Evolutionary conservation across 2,888 invertebrate genomes (phyloP), one percentile per base, ranked within the genome.

Genomic region (Busseola fusca): DNA sequence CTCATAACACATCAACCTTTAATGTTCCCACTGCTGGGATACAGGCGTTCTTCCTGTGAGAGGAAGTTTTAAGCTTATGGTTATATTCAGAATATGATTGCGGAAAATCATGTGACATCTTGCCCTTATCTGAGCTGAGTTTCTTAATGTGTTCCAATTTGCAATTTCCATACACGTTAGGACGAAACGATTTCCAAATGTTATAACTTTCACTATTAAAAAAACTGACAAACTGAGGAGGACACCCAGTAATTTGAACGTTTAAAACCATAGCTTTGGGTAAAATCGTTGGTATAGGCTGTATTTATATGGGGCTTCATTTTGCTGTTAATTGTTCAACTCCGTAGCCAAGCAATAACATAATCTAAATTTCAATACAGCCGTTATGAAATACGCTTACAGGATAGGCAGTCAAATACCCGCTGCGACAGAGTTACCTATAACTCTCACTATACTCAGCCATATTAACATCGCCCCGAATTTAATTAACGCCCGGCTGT

Each of bases 61-160:
- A 63, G 5, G 14, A 5, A 50, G 25, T n/a, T 34, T n/a, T 14
- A 37, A n/a, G 6, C 40, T 3, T n/a, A 50, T 10, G 30, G 37
- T 56, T 48, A 25, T 72, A 37, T 64, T 45, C 1, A 2, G 52
- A 52, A 59, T 48, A 25, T 60, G 14, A 48, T 25, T 1, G 16
- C 9, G 25, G 40, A 48, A 50, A 60, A 66, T 60, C 16, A 10
- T 54, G 27, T 30, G 14, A 27, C 66, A 60, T 67, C 30, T 74
- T 74, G 59, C 30, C 37, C 27, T 40, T 25, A 70, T 50, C 42
- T 52, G 16, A 7, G 66, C 48, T 1, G 59, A 59, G 30, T 66
- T 59, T 66, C 59, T 12, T 48, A 30, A 68, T 63, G 30, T 34
- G 50, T 76, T 64, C 21, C n/a, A 0, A 18, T 58, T 52, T 59